phyloP scores from a whole-genome alignment of 2,113 vertebrate species.

The Etia nguti region DNA sequence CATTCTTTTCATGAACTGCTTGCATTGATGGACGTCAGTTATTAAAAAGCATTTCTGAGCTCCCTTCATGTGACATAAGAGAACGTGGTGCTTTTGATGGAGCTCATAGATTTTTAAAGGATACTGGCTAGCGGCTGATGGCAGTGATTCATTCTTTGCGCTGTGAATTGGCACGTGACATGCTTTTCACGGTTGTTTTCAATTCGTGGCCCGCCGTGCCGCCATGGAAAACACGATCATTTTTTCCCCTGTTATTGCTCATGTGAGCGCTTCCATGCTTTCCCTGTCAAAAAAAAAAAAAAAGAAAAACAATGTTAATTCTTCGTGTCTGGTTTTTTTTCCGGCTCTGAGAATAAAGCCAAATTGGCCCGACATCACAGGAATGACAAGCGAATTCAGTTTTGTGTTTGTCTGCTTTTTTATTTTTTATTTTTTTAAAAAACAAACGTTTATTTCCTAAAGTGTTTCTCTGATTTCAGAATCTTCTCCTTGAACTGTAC shows the following conservation, averaged over 20 bases:
- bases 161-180: neutral
- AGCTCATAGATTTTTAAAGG: neutral
- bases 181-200: neutral
- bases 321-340: neutral
- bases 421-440: neutral
- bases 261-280: neutral
- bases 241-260: neutral
- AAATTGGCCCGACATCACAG: neutral
- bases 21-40: neutral
- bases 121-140: neutral
- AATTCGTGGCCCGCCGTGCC: neutral
- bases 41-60: neutral
- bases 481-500: neutral
- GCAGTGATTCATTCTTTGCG: slow-evolving; percentile 14
- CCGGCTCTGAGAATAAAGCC: neutral
- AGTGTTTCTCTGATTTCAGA: neutral
- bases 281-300: neutral
- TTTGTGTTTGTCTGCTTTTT: neutral
- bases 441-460: neutral
- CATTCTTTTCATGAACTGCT: neutral
- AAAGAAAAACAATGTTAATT: neutral
- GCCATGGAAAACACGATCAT: neutral
- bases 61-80: neutral
- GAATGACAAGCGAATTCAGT: neutral
- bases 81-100: neutral